Conservation (phyloP, 2,888 invertebrate species). For the Masnerella sp. region DNA sequence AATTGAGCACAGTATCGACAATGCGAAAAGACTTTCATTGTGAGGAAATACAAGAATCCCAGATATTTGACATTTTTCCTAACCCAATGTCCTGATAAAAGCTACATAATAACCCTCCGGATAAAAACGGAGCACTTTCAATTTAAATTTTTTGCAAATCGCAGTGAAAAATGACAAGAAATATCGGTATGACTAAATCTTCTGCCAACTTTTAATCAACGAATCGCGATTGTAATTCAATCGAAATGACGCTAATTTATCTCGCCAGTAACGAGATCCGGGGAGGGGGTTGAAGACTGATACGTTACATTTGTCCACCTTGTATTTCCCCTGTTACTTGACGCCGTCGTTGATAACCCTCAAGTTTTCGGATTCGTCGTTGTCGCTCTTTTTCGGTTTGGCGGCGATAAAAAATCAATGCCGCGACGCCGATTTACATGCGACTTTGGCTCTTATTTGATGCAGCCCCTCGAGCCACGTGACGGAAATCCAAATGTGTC, state of each 20-base stretch:
- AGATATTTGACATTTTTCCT: neutral
- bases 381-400: constrained; percentile 33
- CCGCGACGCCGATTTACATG: constrained; percentile 40
- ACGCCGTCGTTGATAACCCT: constrained; percentile 62
- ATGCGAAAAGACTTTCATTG: constrained; percentile 20
- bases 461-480: constrained; percentile 68
- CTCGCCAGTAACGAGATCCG: constrained; percentile 38
- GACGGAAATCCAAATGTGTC: constrained; percentile 70
- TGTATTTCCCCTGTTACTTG: constrained; percentile 60
- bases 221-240: constrained; percentile 22
- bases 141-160: too few relatives aligned
- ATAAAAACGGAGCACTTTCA: too few relatives aligned
- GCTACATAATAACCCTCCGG: too few relatives aligned
- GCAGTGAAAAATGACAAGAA: neutral
- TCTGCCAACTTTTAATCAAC: neutral
- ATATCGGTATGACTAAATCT: neutral
- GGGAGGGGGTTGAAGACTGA: constrained; percentile 37
- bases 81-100: too few relatives aligned
- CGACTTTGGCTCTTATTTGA: constrained; percentile 62
- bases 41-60: constrained; percentile 15
- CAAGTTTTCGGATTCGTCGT: constrained; percentile 68
- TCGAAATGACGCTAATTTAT: constrained; percentile 37
- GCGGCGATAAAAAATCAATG: constrained; percentile 72
- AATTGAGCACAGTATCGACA: constrained; percentile 48
- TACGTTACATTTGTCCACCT: constrained; percentile 49